Evolutionary conservation across 2,888 invertebrate species (phyloP).

Genomic region (Caenorhabditis wallacei): DNA sequence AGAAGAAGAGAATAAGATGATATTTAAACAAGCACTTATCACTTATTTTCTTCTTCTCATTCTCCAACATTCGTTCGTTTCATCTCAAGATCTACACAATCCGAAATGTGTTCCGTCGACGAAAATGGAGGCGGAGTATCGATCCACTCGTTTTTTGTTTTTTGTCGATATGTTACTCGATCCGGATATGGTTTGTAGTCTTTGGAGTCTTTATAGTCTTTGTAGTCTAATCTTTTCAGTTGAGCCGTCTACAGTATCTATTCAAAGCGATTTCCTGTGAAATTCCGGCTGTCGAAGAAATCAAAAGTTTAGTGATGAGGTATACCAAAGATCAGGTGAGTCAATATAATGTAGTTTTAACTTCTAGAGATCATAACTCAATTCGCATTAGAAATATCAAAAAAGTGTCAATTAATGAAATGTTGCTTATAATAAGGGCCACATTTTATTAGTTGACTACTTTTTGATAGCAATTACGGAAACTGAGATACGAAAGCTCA

Average conservation of each 20-base stretch:
- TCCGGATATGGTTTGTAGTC: conserved; percentile 5
- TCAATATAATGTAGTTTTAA: too few relatives aligned
- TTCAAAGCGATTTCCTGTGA: conserved; percentile 31
- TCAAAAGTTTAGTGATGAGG: not conserved
- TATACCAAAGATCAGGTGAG: not conserved
- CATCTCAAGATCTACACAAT: not conserved
- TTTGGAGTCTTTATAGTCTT: too few relatives aligned
- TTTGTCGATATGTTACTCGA: conserved; percentile 5
- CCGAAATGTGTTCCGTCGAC: too few relatives aligned
- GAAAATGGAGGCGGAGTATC: not conserved
- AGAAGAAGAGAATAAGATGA: conserved; percentile 11
- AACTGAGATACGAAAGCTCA: too few relatives aligned
- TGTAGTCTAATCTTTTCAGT: too few relatives aligned
- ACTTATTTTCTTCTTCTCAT: conserved; percentile 10
- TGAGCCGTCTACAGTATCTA: not conserved
- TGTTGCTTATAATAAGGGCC: too few relatives aligned
- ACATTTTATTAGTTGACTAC: too few relatives aligned
- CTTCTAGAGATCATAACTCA: too few relatives aligned
- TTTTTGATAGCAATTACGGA: too few relatives aligned
- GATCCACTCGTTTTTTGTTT: conserved; percentile 22
- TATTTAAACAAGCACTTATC: conserved; percentile 38
- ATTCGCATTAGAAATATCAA: too few relatives aligned
- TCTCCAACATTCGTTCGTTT: not conserved
- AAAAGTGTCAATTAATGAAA: too few relatives aligned
- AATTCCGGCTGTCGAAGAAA: conserved; percentile 1